Conservation (phyloP, 2,797 vertebrate species). For the Spea hammondii region DNA sequence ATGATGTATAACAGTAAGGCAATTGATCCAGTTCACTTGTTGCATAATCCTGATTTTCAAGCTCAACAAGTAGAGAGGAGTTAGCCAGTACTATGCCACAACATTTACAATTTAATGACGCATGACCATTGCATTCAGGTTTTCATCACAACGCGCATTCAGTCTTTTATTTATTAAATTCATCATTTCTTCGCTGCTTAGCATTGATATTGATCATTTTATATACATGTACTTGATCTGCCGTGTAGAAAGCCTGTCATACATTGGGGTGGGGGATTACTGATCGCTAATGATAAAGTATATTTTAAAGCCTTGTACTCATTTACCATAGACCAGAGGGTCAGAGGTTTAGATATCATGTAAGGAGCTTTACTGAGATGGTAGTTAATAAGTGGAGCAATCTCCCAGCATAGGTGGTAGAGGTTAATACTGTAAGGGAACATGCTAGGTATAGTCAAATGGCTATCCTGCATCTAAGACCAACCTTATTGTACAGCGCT, state of each 20-base stretch:
- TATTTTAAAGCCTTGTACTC: constrained; percentile 25
- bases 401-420: too few species aligned
- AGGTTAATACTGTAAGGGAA: too few species aligned
- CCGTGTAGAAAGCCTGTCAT: constrained; percentile 54
- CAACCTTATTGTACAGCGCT: too few species aligned
- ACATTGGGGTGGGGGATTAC: constrained; percentile 50
- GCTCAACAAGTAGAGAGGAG: constrained; percentile 43
- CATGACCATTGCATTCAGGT: constrained; percentile 29
- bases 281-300: constrained; percentile 52
- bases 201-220: constrained; percentile 59
- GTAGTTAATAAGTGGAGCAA: too few species aligned
- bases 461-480: too few species aligned
- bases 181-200: constrained; percentile 56
- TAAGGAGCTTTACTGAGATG: not conserved
- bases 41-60: constrained; percentile 57
- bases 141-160: constrained; percentile 49
- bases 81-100: constrained; percentile 38
- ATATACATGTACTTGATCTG: constrained; percentile 56
- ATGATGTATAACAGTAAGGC: constrained; percentile 3
- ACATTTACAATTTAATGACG: constrained; percentile 52
- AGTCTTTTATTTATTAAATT: constrained; percentile 50
- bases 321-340: constrained; percentile 5
- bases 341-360: too few species aligned
- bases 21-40: constrained; percentile 11
- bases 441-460: too few species aligned